Percentiles rank a stretch among this genome's conserved stretches.
These are phyloP conservation scores for Amblyornis subalaris DNA, from an alignment of 2,113 vertebrate species.

Conservation along the genomic window DNA sequence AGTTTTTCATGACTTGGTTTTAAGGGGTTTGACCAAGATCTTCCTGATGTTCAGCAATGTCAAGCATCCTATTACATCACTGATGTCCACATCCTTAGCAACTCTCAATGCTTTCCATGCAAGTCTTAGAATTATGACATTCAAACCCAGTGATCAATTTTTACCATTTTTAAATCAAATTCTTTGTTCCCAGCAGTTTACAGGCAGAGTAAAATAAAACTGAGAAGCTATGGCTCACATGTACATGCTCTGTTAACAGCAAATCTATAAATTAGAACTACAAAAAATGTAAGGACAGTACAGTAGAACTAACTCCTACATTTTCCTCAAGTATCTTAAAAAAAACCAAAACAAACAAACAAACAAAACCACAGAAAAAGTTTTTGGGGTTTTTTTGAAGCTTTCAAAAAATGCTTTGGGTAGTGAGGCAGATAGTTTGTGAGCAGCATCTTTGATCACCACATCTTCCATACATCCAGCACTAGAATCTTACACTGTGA, in stretches of 20 bases:
- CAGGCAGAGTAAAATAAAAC: background rate
- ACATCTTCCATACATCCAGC: background rate
- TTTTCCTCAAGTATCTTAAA: background rate
- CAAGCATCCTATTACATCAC: background rate
- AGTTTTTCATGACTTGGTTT: background rate
- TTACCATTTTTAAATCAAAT: background rate
- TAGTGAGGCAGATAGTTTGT: background rate
- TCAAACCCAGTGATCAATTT: background rate
- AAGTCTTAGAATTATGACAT: background rate
- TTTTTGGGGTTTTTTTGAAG: fast-evolving
- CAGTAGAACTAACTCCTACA: background rate
- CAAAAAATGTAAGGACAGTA: background rate
- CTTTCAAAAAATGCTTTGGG: background rate
- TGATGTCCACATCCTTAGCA: background rate
- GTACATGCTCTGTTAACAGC: background rate
- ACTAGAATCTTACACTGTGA: background rate
- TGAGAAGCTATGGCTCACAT: background rate
- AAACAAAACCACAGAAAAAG: background rate
- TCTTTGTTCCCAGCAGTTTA: background rate
- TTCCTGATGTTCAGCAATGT: background rate
- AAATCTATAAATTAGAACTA: background rate
- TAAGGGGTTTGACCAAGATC: background rate
- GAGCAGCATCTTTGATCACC: background rate
- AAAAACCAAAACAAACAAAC: no score
- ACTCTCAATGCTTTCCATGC: fast-evolving